Evolutionary conservation across 2,797 vertebrate genomes (phyloP).

Genomic region (Martes flavigula): DNA sequence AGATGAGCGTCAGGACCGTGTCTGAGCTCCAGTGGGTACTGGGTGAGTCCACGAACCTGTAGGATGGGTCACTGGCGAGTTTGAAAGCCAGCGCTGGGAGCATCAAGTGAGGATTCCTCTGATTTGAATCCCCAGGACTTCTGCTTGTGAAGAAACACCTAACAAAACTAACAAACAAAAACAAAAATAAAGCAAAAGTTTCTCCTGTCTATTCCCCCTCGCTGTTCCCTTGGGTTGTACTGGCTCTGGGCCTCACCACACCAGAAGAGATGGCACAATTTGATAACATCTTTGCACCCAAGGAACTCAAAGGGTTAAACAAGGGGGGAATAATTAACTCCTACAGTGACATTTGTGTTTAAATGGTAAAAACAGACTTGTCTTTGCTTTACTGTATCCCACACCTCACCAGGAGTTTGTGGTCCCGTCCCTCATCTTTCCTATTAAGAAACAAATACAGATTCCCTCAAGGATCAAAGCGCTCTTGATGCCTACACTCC

Average conservation of each 20-base stretch:
- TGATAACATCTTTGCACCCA: neutral
- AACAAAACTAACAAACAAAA: neutral
- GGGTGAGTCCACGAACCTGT: neutral
- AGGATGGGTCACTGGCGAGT: neutral
- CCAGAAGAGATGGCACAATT: neutral
- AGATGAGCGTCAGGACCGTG: neutral
- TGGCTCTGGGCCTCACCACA: neutral
- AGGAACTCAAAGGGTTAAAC: neutral
- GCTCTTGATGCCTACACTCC: accelerated
- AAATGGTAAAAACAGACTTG: neutral
- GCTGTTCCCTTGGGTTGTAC: neutral
- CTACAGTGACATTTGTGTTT: neutral
- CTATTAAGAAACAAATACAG: neutral
- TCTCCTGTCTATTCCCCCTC: neutral
- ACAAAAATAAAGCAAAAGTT: neutral
- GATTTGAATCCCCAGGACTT: neutral
- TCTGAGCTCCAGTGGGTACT: neutral
- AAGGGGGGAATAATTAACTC: neutral
- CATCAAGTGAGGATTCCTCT: neutral
- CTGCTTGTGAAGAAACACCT: neutral
- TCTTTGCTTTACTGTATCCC: neutral
- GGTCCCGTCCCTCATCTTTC: neutral
- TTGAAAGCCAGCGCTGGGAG: neutral
- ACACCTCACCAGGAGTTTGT: neutral
- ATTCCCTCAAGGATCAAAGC: neutral